Evolutionary conservation across 2,888 invertebrate species (phyloP), one percentile per base, ranked within the genome.

Genomic region (Helicoverpa assulta): DNA sequence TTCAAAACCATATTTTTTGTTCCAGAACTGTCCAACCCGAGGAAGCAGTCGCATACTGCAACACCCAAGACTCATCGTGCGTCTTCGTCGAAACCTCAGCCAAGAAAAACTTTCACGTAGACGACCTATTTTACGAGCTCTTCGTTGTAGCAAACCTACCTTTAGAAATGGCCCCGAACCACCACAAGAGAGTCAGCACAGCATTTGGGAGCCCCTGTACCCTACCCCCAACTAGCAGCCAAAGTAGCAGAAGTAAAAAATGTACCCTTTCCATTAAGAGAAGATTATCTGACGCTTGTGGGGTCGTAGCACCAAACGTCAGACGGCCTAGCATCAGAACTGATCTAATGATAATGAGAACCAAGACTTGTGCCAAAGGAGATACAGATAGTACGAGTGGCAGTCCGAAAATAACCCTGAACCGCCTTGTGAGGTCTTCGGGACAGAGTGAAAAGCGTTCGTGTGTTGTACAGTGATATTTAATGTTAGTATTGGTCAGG

Each of bases 241-340:
- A 97, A 75, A 96, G 96, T 54, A 97, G 96, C 88, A 96, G 97
- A 84, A 96, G 96, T 87, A 97, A 97, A 89, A 97, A 97, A 91
- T 97, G 97, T 86, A 97, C 98, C 4, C 95, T 98, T 65, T 98
- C 98, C 56, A 98, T 98, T 77, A 98, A 98, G 85, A 96, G 98
- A 70, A 96, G 98, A 62, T 94, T 98, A 81, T 98, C 98, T 79
- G 98, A 98, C 88, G 98, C 98, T 1, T 98, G 98, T 87, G 98
- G 98, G 5, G 98, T 98, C 7, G 98, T 98, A 21, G 98, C 98
- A n/a, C 98, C 98, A 2, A 98, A 98, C 88, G 98, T 98, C 0
- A 96, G 98, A 62, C 96, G 98, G 56, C 98, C 98, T 43, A 98
- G 98, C 91, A 98, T 99, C 80, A 96, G 98, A 75, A 98, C 98